Evolutionary conservation across 2,113 vertebrate genomes (phyloP).

Genomic region (Ceratotherium simum): DNA sequence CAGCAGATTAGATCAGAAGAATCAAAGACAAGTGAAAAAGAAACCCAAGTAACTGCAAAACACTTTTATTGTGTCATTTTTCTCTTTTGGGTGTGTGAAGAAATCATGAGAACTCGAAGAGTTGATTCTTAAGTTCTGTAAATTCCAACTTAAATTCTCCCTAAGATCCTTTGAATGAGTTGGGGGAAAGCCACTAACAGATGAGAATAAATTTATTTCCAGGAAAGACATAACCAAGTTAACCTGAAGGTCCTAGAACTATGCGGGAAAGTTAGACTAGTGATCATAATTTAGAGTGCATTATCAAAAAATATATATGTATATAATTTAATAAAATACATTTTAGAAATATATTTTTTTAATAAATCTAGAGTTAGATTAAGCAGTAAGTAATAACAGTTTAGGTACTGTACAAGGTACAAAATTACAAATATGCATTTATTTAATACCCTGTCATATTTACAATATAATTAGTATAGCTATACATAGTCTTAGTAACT

Average conservation of each 20-base stretch:
- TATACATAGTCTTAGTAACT: background rate
- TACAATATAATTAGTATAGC: background rate
- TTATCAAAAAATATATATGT: background rate
- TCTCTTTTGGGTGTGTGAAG: background rate
- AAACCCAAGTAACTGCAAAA: background rate
- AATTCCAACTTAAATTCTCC: background rate
- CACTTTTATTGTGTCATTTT: background rate
- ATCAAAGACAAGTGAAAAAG: background rate
- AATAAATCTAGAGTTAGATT: slow-evolving; percentile 38
- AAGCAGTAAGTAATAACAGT: background rate
- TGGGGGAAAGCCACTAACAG: background rate
- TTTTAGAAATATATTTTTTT: background rate
- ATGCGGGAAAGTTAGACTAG: background rate
- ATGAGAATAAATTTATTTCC: background rate
- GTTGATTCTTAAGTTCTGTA: background rate
- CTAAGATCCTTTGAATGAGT: background rate
- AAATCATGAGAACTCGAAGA: background rate
- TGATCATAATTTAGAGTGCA: background rate
- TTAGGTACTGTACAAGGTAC: background rate
- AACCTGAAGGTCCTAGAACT: background rate
- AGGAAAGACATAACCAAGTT: background rate
- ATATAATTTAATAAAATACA: background rate
- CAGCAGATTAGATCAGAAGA: background rate
- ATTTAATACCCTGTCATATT: background rate
- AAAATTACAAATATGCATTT: background rate